Evolutionary conservation across 2,113 vertebrate genomes (phyloP).

Genomic region (Psammodynastes pulverulentus): DNA sequence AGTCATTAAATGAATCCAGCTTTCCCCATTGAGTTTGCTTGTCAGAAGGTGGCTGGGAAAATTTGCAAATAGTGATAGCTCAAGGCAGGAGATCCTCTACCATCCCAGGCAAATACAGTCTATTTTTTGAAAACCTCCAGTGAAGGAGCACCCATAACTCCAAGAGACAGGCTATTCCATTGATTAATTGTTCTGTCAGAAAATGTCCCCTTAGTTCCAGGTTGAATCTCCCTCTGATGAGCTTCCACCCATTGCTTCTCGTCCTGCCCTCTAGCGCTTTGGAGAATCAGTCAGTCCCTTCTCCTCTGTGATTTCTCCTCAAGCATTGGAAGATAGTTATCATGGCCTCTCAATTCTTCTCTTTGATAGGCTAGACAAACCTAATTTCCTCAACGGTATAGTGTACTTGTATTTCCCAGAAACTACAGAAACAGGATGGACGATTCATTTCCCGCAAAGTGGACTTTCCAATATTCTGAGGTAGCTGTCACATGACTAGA

Average conservation of each 20-base stretch:
- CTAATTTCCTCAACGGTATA: neutral
- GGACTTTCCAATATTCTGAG: neutral
- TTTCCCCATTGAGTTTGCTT: neutral
- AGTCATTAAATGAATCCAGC: neutral
- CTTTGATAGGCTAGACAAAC: neutral
- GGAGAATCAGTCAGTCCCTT: neutral
- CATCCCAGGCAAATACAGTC: neutral
- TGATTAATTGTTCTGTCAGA: neutral
- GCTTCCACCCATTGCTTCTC: neutral
- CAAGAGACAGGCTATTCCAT: neutral
- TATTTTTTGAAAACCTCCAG: neutral
- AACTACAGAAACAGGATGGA: neutral
- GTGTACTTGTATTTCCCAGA: neutral
- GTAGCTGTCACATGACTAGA: neutral
- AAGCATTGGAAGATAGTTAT: neutral
- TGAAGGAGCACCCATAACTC: neutral
- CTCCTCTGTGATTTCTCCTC: neutral
- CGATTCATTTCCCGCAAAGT: neutral
- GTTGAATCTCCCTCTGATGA: neutral
- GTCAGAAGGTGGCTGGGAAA: neutral
- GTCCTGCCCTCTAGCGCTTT: neutral
- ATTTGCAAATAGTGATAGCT: neutral
- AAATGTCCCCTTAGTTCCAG: neutral
- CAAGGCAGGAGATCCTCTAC: neutral
- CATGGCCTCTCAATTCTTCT: neutral